Evolutionary conservation across 2,888 invertebrate genomes (phyloP), one percentile per base, ranked within the genome.

Genomic region (Caenorhabditis doughertyi): DNA sequence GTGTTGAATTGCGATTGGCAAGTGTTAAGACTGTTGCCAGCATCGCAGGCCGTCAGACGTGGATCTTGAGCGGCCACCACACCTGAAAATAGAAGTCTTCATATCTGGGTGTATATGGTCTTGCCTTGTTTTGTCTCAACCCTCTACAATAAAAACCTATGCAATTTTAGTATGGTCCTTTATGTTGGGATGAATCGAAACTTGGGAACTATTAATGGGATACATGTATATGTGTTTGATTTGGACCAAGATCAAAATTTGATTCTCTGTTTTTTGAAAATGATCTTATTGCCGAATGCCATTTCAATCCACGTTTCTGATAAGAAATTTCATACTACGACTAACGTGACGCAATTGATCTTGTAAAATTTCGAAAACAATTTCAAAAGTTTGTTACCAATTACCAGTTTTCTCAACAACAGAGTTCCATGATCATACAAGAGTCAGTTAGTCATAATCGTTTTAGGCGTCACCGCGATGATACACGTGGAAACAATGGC

Each of bases 1-100:
- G 80, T 77, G 70, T 88, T 88, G 81, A 88, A 87, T 58, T 76
- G 72, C 49, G 68, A 42, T 80, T 88, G 88, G 71, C 85, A 85
- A 51, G 68, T 80, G 44, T 84, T 79, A 29, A 81, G 79, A 29
- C 81, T 60, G 32, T 49, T 51, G 29, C 35, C 55, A 18, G 70
- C 67, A 74, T 85, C 76, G 49, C 87, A 87, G 4, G 76, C 32
- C 1, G n/a, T 58, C 7, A 76, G 29, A n/a, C 47, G 64, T 4
- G 65, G 74, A 55, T 83, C 25, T 53, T 80, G 83, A 65, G 79
- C 83, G n/a, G 42, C 42, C 39, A 60, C 74, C 23, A 58, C 64
- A 13, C 70, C 81, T 81, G 68, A 13, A 81, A 81, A 16, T 27
- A 42, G 27, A 53, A 27, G 25, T 39, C 5, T n/a, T n/a, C n/a